Evolutionary conservation across 2,888 invertebrate species (phyloP), one percentile per base, ranked within the genome.

Genomic region (Agrotis puta): DNA sequence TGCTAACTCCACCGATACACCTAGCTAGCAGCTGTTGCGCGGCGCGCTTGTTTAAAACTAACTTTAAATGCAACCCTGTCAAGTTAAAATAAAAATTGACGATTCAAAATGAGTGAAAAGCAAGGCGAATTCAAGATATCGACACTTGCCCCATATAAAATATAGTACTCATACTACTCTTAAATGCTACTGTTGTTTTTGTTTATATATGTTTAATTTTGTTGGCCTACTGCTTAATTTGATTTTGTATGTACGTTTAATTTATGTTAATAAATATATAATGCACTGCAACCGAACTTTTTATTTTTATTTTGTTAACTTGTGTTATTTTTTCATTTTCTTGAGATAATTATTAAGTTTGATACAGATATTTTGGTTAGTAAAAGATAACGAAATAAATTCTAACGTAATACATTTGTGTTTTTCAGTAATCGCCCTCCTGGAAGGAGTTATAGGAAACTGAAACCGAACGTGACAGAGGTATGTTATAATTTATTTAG

Each of bases 371-470:
- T 43, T 39, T 43, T 53, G 22, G 11, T 7, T 13, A n/a, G 13
- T 47, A 9, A 14, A 45, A 24, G 2, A 56, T 61, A 20, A 11
- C n/a, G 2, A 65, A 14, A 18, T 20, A 14, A 22, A 45, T 53
- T 50, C 0, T 43, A 20, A 45, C 54, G 22, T 39, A 9, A 18
- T 59, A 16, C 53, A 48, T 73, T 66, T 79, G 51, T 74, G n/a
- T 77, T 70, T 83, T 83, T 50, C 85, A 85, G 85, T 85, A 85
- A 83, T 56, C 66, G 65, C 72, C 61, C 70, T 56, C 64, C 61
- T 58, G 43, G 58, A 53, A 24, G 64, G 56, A 20, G 64, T 61
- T 69, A 54, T 66, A 62, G 24, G 61, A 63, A 53, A 59, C 48
- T 48, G 63, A 66, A 75, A 56, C 47, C 67, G 24, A 62, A 24